Base-by-base conservation (phyloP, 2,797 vertebrate species). In the Todus mexicanus region DNA sequence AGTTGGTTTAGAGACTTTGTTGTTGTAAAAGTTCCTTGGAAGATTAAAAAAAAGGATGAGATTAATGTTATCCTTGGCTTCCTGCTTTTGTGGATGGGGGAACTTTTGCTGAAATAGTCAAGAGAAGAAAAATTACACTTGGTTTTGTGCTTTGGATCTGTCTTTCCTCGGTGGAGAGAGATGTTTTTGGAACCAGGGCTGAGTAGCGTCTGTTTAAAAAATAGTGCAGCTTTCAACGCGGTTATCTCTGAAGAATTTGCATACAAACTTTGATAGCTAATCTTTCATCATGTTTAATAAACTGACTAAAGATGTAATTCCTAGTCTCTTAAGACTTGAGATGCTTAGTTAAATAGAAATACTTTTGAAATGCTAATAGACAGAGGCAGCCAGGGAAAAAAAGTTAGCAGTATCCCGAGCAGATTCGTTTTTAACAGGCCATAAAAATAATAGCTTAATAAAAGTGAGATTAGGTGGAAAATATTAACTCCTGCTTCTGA, bases 211-310 rank as follows among this genome's bases (percentile, higher is more conserved):
- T 90, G 86, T 82, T 96, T 92, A 48, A 88, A 94, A 96, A 97
- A 96, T 94, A 97, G 94, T 56, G 82, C 87, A 63, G 92, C 93
- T 96, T 97, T 97, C 92, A 91, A 87, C 90, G 42, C 81, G 31
- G 95, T 94, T 97, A 96, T 96, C 86, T 89, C 95, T n/a, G 79
- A 95, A 94, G 95, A 95, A 88, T 96, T 97, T 96, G 88, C 93
- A 94, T 96, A 92, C 59, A 93, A 94, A 96, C 97, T 97, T 97
- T 97, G 94, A 97, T 96, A 95, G 95, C 95, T 94, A 96, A 96
- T 93, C 96, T 97, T 97, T 97, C 96, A 97, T 97, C 97, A 95
- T 95, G 95, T 96, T 97, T 97, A 97, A 96, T 97, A 96, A 97
- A 96, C 95, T 97, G 97, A 95, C 95, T 96, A 94, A 96, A 97